These are phyloP conservation scores for Lutjanus erythropterus DNA, from an alignment of 2,113 vertebrate genomes.

Conservation along the genomic window DNA sequence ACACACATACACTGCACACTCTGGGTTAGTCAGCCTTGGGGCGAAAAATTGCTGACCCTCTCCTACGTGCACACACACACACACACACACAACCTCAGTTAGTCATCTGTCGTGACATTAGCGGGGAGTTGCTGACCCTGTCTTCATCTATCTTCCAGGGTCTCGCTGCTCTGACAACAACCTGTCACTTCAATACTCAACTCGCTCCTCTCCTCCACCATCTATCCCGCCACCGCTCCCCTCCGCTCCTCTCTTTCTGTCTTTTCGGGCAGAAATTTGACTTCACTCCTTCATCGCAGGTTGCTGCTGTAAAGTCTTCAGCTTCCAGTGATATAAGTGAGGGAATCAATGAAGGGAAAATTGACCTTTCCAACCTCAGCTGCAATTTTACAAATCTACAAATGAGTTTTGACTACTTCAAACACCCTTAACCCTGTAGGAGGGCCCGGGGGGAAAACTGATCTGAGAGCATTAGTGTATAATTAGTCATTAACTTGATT, in stretches of 20 bases:
- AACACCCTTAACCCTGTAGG: neutral
- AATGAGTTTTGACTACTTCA: neutral
- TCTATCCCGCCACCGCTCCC: neutral
- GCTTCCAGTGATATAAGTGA: neutral
- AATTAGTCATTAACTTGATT: neutral
- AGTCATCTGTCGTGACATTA: slow-evolving; percentile 64
- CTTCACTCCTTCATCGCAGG: neutral
- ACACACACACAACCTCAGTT: neutral
- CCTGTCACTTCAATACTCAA: slow-evolving; percentile 65
- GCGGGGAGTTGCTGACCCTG: slow-evolving; percentile 60
- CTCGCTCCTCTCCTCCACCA: slow-evolving; percentile 23
- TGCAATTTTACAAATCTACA: neutral
- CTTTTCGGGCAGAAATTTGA: neutral
- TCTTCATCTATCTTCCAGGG: slow-evolving; percentile 69
- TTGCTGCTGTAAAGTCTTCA: neutral
- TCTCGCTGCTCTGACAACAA: slow-evolving; percentile 64
- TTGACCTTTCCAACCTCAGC: neutral
- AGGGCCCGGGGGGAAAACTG: neutral
- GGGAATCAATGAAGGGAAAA: too few species aligned
- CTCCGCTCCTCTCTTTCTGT: neutral
- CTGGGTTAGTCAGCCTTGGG: slow-evolving; percentile 33
- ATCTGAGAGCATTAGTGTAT: neutral
- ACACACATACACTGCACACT: slow-evolving; percentile 10
- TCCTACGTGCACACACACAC: slow-evolving; percentile 1
- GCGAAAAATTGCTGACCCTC: slow-evolving; percentile 54